A percentile compares a stretch with the other conserved stretches of the same genome.
phyloP scores from a whole-genome alignment of 2,113 vertebrate species.

The Dipodomys merriami region DNA sequence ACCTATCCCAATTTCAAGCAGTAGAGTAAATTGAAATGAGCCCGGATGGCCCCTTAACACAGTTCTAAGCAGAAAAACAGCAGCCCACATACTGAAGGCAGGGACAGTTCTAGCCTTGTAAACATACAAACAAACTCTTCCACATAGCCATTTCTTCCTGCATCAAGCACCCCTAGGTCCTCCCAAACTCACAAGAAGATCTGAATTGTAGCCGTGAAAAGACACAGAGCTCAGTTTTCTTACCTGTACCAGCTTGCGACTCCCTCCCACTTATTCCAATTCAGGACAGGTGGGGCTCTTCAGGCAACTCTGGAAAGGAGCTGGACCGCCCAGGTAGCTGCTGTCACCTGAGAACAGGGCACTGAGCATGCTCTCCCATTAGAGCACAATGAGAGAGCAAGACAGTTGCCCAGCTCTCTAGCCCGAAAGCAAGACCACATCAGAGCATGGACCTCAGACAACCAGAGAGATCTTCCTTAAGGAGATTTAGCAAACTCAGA shows the following conservation, averaged over 20 bases:
- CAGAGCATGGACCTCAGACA: not conserved
- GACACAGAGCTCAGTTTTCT: slow-evolving; percentile 58
- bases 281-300: slow-evolving; percentile 49
- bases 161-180: not conserved
- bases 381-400: not conserved
- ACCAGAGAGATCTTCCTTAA: not conserved
- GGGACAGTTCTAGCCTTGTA: not conserved
- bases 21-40: not conserved
- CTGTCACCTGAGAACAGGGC: slow-evolving; percentile 41
- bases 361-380: slow-evolving; percentile 73
- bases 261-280: slow-evolving; percentile 52
- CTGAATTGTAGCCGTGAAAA: slow-evolving; percentile 1
- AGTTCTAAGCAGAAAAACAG: not conserved
- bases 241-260: slow-evolving; percentile 79
- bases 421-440: not conserved
- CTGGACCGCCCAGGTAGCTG: not conserved
- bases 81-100: not conserved
- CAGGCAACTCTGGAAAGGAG: slow-evolving; percentile 25
- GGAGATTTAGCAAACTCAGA: not conserved
- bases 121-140: not conserved
- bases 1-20: slow-evolving; percentile 1
- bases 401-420: not conserved
- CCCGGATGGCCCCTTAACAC: slow-evolving; percentile 67
- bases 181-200: accelerated
- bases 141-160: not conserved